Evolutionary conservation across 1,140 invertebrate species (phyloP).

Genomic region (Aphidius ervi): DNA sequence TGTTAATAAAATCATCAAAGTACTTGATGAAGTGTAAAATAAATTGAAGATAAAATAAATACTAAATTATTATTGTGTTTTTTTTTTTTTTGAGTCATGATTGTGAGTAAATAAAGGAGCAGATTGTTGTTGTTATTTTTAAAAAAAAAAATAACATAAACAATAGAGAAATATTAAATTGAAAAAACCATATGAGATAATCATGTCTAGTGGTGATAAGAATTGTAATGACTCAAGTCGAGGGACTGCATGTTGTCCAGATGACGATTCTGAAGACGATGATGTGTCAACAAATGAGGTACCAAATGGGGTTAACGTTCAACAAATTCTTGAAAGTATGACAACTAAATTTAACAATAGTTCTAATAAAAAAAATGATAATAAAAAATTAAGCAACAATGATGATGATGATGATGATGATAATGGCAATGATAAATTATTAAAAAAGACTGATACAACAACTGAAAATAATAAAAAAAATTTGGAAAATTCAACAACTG

Average conservation of each 20-base stretch:
- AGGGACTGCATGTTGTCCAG: conserved; percentile 35
- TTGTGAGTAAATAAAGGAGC: background rate
- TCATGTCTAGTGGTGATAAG: conserved; percentile 32
- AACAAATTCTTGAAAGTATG: conserved; percentile 53
- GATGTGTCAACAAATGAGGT: conserved; percentile 34
- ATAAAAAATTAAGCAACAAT: conserved; percentile 27
- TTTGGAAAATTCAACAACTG: background rate
- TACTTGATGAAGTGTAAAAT: too few species aligned
- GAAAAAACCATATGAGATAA: conserved; percentile 5
- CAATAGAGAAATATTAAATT: too few species aligned
- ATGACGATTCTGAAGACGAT: conserved; percentile 37
- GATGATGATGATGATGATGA: conserved; percentile 21
- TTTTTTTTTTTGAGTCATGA: background rate
- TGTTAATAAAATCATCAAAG: too few species aligned
- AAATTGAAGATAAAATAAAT: background rate
- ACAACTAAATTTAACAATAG: conserved; percentile 52
- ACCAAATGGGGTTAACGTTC: conserved; percentile 46
- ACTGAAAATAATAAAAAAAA: conserved; percentile 8
- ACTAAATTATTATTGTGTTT: background rate
- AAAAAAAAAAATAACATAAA: too few species aligned
- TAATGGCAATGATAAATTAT: conserved; percentile 25
- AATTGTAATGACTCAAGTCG: conserved; percentile 18
- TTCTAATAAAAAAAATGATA: conserved; percentile 16
- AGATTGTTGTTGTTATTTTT: too few species aligned
- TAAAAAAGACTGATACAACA: conserved; percentile 9